These are phyloP conservation scores for Drosophila nebulosa DNA, from an alignment of 1,140 invertebrate genomes.

Conservation along the genomic window DNA sequence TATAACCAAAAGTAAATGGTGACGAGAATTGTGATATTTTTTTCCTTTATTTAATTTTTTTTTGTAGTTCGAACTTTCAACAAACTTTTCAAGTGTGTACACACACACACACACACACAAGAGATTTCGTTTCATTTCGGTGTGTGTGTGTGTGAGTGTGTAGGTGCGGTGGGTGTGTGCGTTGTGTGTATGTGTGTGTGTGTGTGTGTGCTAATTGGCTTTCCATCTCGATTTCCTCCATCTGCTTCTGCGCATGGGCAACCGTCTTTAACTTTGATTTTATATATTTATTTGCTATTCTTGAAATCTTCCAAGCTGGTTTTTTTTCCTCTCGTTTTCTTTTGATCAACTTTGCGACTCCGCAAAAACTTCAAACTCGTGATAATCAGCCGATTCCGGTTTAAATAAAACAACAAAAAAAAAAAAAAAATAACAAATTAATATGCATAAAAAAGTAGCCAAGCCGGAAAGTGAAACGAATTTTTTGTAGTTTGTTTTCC, in stretches of 20 bases:
- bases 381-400: constrained; percentile 61
- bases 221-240: constrained; percentile 21
- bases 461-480: constrained; percentile 52
- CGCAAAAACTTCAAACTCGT: too few relatives aligned
- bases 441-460: constrained; percentile 26
- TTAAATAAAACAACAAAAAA: constrained; percentile 21
- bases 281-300: constrained; percentile 10
- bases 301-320: constrained; percentile 30
- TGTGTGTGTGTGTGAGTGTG: constrained; percentile 29
- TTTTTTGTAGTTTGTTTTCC: constrained; percentile 11
- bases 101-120: not conserved
- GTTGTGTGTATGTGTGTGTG: constrained; percentile 7
- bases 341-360: constrained; percentile 11
- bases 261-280: constrained; percentile 4
- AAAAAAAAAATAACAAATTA: constrained; percentile 23
- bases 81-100: not conserved
- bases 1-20: not conserved
- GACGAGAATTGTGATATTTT: not conserved
- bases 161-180: constrained; percentile 3
- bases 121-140: too few relatives aligned
- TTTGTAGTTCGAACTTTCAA: not conserved
- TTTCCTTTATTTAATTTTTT: not conserved
- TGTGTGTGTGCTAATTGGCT: constrained; percentile 46
- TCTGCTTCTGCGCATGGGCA: constrained; percentile 49
- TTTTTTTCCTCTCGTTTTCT: constrained; percentile 69